These are phyloP conservation scores for Halisarca cf. caerulea DNA, from an alignment of 37 sponge, comb jelly and placozoan species.

Conservation along the genomic window DNA sequence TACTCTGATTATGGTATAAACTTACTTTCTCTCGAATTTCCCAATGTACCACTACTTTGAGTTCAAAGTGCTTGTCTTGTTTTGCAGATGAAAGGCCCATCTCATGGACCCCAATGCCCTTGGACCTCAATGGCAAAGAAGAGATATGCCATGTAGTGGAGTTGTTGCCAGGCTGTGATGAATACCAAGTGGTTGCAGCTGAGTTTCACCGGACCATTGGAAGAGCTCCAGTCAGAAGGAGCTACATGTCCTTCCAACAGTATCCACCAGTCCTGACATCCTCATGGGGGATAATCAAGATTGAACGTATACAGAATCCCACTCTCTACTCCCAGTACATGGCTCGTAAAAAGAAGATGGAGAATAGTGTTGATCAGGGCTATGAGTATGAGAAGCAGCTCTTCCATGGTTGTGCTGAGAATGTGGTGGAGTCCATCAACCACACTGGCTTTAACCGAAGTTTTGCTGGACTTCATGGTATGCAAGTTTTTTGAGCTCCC, in stretches of 20 bases:
- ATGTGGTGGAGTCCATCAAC: constrained; percentile 19
- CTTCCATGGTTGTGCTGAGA: constrained; percentile 25
- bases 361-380: not conserved
- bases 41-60: no score
- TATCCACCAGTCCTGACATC: not conserved
- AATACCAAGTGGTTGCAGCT: constrained; percentile 1
- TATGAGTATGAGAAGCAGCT: constrained; percentile 25
- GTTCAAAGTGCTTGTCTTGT: no score
- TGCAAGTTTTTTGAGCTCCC: no score
- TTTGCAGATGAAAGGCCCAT: not conserved
- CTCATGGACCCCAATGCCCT: constrained; percentile 20
- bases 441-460: constrained; percentile 37
- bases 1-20: no score
- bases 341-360: constrained; percentile 31
- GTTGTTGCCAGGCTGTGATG: not conserved
- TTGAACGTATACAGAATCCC: constrained; percentile 39
- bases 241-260: not conserved
- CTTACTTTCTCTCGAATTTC: no score
- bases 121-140: constrained; percentile 23
- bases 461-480: constrained; percentile 37
- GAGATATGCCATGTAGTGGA: not conserved
- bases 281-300: constrained; percentile 2
- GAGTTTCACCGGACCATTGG: not conserved
- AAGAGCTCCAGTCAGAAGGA: no score
- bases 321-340: constrained; percentile 32